Conservation (phyloP, 1,140 invertebrate species). For the Trichogramma pretiosum region DNA sequence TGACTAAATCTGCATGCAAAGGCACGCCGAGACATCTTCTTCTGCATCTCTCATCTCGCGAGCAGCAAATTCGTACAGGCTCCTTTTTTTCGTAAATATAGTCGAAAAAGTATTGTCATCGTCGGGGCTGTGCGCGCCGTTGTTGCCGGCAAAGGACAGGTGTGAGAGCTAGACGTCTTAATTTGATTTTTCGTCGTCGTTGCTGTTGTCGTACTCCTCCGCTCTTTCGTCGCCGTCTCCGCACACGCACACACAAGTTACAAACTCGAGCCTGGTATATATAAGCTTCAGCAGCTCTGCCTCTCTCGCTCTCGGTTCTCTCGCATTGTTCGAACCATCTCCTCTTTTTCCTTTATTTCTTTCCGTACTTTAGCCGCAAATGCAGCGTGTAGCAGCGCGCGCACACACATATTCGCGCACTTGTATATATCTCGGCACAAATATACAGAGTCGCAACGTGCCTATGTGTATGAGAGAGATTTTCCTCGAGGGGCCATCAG, state of each 20-base stretch:
- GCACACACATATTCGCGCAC: not conserved
- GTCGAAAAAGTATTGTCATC: no score
- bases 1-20: no score
- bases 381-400: slow-evolving; percentile 6
- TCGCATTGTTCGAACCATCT: no score
- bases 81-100: no score
- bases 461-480: not conserved
- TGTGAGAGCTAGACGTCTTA: no score
- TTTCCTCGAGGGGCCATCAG: slow-evolving; percentile 1
- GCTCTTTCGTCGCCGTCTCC: slow-evolving; percentile 1
- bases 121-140: no score
- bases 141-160: no score
- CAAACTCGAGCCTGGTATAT: no score
- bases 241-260: no score
- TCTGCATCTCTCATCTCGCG: no score
- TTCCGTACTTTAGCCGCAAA: slow-evolving; percentile 8
- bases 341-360: slow-evolving; percentile 16
- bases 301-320: slow-evolving; percentile 12
- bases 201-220: not conserved
- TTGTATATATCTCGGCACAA: slow-evolving; percentile 16
- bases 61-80: no score
- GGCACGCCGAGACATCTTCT: no score
- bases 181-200: not conserved
- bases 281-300: not conserved
- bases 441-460: slow-evolving; percentile 7